Evolutionary conservation across 2,888 invertebrate genomes (phyloP).

Genomic region (Plusia festucae): DNA sequence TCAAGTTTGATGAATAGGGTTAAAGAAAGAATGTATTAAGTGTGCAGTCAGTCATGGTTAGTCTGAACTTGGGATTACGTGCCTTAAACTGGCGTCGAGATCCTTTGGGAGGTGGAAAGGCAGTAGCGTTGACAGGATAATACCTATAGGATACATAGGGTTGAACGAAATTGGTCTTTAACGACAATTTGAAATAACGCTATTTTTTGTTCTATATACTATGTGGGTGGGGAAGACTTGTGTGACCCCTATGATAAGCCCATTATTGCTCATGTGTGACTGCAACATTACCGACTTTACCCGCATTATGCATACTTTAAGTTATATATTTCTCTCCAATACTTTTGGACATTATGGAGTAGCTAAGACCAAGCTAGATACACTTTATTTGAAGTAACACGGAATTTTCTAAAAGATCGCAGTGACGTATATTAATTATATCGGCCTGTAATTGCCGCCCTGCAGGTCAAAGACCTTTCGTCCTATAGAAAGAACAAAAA

Average conservation of each 20-base stretch:
- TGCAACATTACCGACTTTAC: background rate
- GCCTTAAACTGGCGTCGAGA: conserved; percentile 2
- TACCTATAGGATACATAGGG: background rate
- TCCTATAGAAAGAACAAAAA: background rate
- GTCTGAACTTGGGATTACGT: conserved; percentile 29
- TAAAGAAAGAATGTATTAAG: conserved; percentile 12
- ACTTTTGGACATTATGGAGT: too few species aligned
- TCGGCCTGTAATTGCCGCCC: background rate
- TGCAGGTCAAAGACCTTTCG: too few species aligned
- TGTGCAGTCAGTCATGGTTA: conserved; percentile 22
- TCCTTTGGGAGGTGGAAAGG: conserved; percentile 3
- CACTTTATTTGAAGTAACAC: too few species aligned
- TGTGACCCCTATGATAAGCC: conserved; percentile 4
- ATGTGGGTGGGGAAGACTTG: background rate
- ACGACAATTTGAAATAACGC: background rate
- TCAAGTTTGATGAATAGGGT: conserved; percentile 45
- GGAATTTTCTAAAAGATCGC: too few species aligned
- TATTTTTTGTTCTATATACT: background rate
- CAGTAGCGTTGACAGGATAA: background rate
- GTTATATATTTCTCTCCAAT: background rate
- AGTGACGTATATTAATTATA: background rate
- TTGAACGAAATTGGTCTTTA: background rate
- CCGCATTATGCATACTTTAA: background rate
- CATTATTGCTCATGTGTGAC: conserved; percentile 5
- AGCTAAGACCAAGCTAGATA: too few species aligned